A percentile compares a stretch with the other conserved stretches of the same genome.
Evolutionary conservation across 2,888 invertebrate genomes (phyloP).

Genomic region (Dexiosoma caninum): DNA sequence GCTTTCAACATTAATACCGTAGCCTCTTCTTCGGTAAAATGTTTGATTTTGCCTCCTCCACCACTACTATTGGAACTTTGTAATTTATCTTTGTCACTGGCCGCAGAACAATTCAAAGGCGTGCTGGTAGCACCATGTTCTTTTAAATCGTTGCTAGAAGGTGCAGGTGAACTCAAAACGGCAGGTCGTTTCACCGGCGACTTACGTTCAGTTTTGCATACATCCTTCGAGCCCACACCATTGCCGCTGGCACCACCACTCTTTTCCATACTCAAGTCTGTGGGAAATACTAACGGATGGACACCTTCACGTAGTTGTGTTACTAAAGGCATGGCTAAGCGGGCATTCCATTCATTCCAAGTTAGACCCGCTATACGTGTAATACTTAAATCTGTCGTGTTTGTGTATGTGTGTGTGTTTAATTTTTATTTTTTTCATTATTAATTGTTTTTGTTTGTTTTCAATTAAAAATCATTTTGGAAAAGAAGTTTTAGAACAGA

Average conservation of each 20-base stretch:
- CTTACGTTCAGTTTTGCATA: conserved; percentile 67
- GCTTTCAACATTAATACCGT: conserved; percentile 73
- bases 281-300: conserved; percentile 77
- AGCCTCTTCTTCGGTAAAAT: conserved; percentile 73
- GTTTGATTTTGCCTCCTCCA: conserved; percentile 71
- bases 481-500: background rate
- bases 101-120: conserved; percentile 52
- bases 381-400: conserved; percentile 84
- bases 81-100: conserved; percentile 55
- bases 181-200: conserved; percentile 66
- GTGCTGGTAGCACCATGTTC: conserved; percentile 51
- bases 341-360: conserved; percentile 87
- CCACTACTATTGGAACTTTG: conserved; percentile 34
- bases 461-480: conserved; percentile 42
- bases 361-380: conserved; percentile 83
- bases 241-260: conserved; percentile 60
- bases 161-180: conserved; percentile 49
- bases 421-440: background rate
- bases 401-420: conserved; percentile 6
- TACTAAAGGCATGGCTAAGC: conserved; percentile 85
- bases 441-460: conserved; percentile 46
- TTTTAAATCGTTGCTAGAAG: conserved; percentile 50
- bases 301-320: conserved; percentile 80
- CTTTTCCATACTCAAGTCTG: conserved; percentile 76
- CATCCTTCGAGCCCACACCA: conserved; percentile 32